Evolutionary conservation across 2,888 invertebrate species (phyloP).

Genomic region (Laspeyria flexula): DNA sequence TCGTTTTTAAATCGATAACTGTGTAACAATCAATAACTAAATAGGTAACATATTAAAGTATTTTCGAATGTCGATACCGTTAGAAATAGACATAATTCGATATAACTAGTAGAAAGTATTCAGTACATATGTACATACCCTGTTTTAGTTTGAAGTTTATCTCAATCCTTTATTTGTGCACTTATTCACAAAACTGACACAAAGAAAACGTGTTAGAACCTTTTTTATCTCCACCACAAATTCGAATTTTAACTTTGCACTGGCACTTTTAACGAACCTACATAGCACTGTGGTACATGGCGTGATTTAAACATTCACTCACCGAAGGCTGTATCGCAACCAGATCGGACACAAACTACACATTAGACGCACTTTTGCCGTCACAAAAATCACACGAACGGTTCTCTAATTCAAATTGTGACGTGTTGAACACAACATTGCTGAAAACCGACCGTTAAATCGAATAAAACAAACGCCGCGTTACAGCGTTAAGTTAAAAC

Average conservation of each 20-base stretch:
- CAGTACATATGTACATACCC: constrained; percentile 66
- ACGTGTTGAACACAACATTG: constrained; percentile 73
- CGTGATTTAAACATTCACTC: constrained; percentile 80
- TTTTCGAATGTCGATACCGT: constrained; percentile 46
- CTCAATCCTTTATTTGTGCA: constrained; percentile 71
- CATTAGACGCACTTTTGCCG: constrained; percentile 50
- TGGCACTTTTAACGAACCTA: constrained; percentile 80
- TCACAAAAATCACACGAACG: constrained; percentile 60
- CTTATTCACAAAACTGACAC: constrained; percentile 65
- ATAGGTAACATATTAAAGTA: constrained; percentile 21
- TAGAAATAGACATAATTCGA: constrained; percentile 40
- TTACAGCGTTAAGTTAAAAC: constrained; percentile 79
- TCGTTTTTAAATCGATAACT: neutral
- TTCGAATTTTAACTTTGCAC: constrained; percentile 79
- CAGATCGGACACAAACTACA: constrained; percentile 53
- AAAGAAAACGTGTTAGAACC: constrained; percentile 61
- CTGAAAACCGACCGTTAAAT: constrained; percentile 66
- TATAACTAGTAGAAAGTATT: constrained; percentile 46
- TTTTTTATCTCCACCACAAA: constrained; percentile 69
- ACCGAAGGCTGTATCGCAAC: constrained; percentile 66
- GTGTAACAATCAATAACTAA: too few relatives aligned
- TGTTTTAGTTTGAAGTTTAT: constrained; percentile 65
- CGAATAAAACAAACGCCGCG: constrained; percentile 71
- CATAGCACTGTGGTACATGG: constrained; percentile 74
- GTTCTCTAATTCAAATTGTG: constrained; percentile 60